A percentile compares a stretch with the other conserved stretches of the same genome.
These are phyloP conservation scores for Nerophis ophidion DNA, from an alignment of 2,113 vertebrate genomes.

Conservation along the genomic window DNA sequence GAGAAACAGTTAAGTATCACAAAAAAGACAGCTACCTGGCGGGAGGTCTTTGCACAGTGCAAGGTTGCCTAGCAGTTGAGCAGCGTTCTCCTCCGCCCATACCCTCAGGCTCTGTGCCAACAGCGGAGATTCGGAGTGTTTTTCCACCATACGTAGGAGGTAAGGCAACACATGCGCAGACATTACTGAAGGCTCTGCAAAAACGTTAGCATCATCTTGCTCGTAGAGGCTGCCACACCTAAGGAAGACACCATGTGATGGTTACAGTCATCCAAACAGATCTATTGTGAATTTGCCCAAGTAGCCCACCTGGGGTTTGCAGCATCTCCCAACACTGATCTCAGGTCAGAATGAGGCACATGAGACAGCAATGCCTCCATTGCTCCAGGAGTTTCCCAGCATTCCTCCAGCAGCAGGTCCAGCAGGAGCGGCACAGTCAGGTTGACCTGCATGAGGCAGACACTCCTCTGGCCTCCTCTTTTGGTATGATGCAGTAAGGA, in stretches of 20 bases:
- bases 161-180: constrained; percentile 66
- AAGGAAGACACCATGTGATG: constrained; percentile 6
- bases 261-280: background rate
- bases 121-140: constrained; percentile 29
- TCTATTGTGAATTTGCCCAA: background rate
- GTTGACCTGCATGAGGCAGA: constrained; percentile 71
- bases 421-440: constrained; percentile 70
- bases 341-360: constrained; percentile 70
- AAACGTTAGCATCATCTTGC: constrained; percentile 80
- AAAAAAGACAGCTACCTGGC: constrained; percentile 59
- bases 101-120: constrained; percentile 38
- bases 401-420: constrained; percentile 67
- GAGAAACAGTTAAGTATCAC: too few species aligned
- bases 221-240: constrained; percentile 77
- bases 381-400: constrained; percentile 58
- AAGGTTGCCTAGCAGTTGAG: constrained; percentile 53
- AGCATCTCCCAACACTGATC: constrained; percentile 56
- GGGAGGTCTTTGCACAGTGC: constrained; percentile 52
- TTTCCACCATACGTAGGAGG: constrained; percentile 64
- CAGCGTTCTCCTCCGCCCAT: constrained; percentile 63
- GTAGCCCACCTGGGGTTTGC: constrained; percentile 60
- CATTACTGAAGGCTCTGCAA: constrained; percentile 76
- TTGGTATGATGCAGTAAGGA: constrained; percentile 48
- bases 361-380: constrained; percentile 71
- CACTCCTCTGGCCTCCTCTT: background rate